Conservation (phyloP, 2,113 vertebrate genomes). For the Boulengeromyrus knoepffleri region DNA sequence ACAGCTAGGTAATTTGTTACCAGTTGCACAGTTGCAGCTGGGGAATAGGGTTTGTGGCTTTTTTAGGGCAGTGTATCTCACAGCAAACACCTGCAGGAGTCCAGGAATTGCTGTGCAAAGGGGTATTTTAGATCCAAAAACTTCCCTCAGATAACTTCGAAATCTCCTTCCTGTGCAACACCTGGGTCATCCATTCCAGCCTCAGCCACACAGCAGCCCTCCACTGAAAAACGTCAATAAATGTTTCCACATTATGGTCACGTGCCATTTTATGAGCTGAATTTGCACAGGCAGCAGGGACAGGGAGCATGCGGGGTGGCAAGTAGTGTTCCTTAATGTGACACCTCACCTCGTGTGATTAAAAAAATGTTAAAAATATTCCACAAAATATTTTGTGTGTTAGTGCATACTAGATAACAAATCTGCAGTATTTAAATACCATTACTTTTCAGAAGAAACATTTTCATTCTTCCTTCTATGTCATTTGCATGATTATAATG, state of each 20-base stretch:
- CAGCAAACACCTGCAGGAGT: not conserved
- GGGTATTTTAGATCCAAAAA: not conserved
- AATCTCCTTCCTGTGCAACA: not conserved
- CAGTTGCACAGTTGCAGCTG: not conserved
- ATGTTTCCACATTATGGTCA: not conserved
- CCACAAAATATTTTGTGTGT: not conserved
- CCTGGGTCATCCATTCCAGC: not conserved
- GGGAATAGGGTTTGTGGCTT: not conserved
- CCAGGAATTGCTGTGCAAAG: not conserved
- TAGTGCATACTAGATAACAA: not conserved
- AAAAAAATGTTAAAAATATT: not conserved
- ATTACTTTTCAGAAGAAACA: not conserved
- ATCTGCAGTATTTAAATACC: not conserved
- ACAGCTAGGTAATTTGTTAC: not conserved
- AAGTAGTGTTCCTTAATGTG: not conserved
- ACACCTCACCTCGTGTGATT: not conserved
- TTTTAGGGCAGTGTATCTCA: constrained; percentile 1
- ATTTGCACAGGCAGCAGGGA: not conserved
- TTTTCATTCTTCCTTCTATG: not conserved
- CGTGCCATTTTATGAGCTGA: not conserved
- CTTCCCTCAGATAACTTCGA: not conserved
- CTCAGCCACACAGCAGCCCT: not conserved
- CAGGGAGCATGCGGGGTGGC: not conserved
- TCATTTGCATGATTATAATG: constrained; percentile 13
- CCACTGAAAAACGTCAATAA: not conserved